Base-by-base conservation (phyloP, 2,888 invertebrate species). In the Digitonthophagus gazella region DNA sequence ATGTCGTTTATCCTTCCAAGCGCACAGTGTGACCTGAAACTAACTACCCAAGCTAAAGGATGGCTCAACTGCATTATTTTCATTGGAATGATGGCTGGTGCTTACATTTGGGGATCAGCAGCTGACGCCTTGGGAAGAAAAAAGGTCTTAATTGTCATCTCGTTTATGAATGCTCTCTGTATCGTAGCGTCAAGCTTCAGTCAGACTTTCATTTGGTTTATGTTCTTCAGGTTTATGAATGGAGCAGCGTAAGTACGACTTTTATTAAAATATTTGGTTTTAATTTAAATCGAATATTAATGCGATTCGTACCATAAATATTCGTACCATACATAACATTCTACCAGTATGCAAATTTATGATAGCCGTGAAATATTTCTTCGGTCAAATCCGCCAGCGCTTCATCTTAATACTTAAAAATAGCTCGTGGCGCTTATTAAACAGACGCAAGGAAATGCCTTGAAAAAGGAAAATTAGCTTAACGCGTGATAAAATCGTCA, bases 1-100 rank as follows among this genome's bases (percentile, higher is more conserved):
- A 94, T 96, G 91, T 96, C 96, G 75, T 96, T 96, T 88, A 93
- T 96, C 83, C 85, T 96, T 73, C 96, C 96, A 57, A 93, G 95
- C 78, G 96, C 96, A 74, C 93, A 95, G 84, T 96, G 96, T 87
- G 96, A 96, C 86, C 87, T 96, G 82, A 84, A 92, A 75, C 88
- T 96, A 77, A 91, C 91, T 80, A 95, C 95, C 67, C 89, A 91
- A 76, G 91, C 93, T 74, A 96, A 96, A 84, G 93, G 93, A 83
- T 89, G 88, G 88, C 87, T 90, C 75, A 88, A 86, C 77, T 86
- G 87, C 73, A 86, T 87, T 76, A 87, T 88, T 72, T 88, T 88
- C 80, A 83, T 88, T 28, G 88, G 88, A 85, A 96, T 96, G 96
- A 95, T 96, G 95, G 91, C 92, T 71, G 96, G 96, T 72, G 96